Base-by-base conservation (phyloP, 2,888 invertebrate species). In the Schizaphis graminum region DNA sequence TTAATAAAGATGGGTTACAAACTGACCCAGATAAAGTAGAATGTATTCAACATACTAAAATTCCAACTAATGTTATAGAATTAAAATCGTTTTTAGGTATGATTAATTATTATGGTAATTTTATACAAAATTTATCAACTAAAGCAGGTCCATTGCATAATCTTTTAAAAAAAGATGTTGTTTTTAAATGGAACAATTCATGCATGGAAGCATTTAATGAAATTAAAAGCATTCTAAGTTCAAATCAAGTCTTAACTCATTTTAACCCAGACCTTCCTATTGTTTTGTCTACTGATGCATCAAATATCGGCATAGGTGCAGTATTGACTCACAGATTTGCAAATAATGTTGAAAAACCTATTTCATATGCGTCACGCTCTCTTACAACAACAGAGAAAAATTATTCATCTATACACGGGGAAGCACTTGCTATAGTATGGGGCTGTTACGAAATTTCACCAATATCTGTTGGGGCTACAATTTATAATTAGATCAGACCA, bases 21-120 rank as follows among this genome's bases (percentile, higher is more conserved):
- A 96, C 95, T 94, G 95, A 95, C 87, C 94, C 95, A 47, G 95
- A 94, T 2, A 96, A 96, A 95, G 95, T 96, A 0, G 94, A 95
- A 16, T 95, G 95, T 0, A 95, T 96, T 35, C 28, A 95, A 95
- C 11, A 94, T 95, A 91, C 95, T 95, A 26, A 93, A 77, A 94
- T 35, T 88, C 95, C 95, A 10, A 94, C 94, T 47, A 95, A 95
- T 92, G 94, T 95, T 0, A 94, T 94, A 53, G 95, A 95, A 94
- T 92, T 95, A 0, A 95, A 95, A 84, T 95, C 95, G 1, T 96
- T 95, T 94, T 85, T 95, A 5, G 96, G 96, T 0, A 95, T 95
- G 94, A 94, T 96, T 0, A 96, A 96, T 95, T 96, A 95, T 95
- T 96, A 96, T 94, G 95, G 95, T 13, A 95, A 95, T 91, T 96